Conservation (phyloP, 2,797 vertebrate species). For the Sebastiscus albofasciatus region DNA sequence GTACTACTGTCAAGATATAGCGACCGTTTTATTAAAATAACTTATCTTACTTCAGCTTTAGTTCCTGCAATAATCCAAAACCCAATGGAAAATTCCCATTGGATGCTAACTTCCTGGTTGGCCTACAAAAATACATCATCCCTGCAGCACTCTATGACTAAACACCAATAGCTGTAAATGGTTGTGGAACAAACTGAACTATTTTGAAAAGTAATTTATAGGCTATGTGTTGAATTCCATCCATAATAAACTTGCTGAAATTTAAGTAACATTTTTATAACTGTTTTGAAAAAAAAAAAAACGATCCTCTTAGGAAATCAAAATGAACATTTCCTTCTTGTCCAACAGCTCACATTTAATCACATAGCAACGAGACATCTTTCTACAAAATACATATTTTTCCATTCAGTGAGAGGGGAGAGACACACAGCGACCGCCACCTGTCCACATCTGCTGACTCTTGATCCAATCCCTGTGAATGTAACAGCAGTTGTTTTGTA, state of each 20-base stretch:
- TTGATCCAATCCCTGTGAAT: neutral
- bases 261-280: neutral
- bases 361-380: conserved; percentile 49
- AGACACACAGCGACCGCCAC: neutral
- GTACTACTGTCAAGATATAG: too few species aligned
- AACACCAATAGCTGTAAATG: neutral
- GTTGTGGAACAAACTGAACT: neutral
- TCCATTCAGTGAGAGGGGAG: neutral
- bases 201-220: neutral
- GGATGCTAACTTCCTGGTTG: too few species aligned
- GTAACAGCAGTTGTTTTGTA: neutral
- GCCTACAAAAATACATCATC: too few species aligned
- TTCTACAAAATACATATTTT: conserved; percentile 63
- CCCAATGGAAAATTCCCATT: too few species aligned
- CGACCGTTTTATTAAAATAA: too few species aligned
- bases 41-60: too few species aligned
- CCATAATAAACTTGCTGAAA: neutral
- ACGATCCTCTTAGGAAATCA: neutral
- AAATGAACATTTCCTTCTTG: neutral
- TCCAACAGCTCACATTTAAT: conserved; percentile 55
- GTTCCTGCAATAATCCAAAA: too few species aligned
- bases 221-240: neutral
- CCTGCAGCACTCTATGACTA: too few species aligned
- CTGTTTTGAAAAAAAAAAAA: neutral
- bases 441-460: neutral